Base-by-base conservation (phyloP, 2,797 vertebrate species). In the Amazona ochrocephala region DNA sequence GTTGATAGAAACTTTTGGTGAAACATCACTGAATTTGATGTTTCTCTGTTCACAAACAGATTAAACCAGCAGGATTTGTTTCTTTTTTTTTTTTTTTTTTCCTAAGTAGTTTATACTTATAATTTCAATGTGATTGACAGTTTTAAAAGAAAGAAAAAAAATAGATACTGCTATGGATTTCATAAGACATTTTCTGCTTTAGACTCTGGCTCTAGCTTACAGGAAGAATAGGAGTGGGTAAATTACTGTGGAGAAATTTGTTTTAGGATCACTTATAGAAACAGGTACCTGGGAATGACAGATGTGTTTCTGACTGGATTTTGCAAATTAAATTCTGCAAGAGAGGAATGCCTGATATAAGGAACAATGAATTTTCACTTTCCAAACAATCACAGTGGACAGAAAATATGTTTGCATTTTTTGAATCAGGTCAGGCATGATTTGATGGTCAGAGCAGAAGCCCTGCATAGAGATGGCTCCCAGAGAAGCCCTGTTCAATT, bases 311-410 rank as follows among this genome's bases (percentile, higher is more conserved):
- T 96, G 89, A 93, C 77, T 23, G 4, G 42, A 76, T 93, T 90
- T 78, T 89, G 34, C 66, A 94, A 94, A 77, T 72, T 11, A 94
- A 96, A 60, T 82, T n/a, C 50, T 93, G 26, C 44, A 89, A 34
- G 47, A 77, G 34, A 96, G 60, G 32, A 88, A 84, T 29, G 13
- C 8, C 70, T 87, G 26, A 26, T 47, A n/a, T 34, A 23, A 68
- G 42, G 23, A 8, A 44, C 5, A 86, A 32, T 30, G 11, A 18
- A 37, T 80, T 81, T 87, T 67, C 21, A 81, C 30, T 30, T 73
- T 58, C 50, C 34, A 65, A 62, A 14, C 8, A 45, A 60, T 26
- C 60, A 48, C 13, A 67, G 15, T 5, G 51, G 21, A 78, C 23
- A 65, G 6, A 87, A 60, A 17, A 22, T n/a, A 60, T 8, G 4